phyloP scores from a whole-genome alignment of 1,140 invertebrate genomes.

The Magallana ariakensis region DNA sequence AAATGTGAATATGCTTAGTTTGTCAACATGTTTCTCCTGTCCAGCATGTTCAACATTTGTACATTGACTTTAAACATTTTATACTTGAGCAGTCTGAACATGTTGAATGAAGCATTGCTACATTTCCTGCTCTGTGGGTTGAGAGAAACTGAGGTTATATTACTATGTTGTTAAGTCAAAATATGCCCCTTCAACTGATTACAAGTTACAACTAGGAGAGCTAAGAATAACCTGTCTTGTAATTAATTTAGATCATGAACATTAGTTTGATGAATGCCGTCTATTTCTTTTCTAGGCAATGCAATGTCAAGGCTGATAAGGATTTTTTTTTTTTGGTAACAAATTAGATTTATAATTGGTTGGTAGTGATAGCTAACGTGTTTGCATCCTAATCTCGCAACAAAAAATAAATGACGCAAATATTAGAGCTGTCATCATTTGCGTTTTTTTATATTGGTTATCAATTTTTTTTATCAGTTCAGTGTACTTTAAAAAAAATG shows the following conservation, averaged over 20 bases:
- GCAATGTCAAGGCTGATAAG: neutral
- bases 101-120: conserved; percentile 6
- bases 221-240: neutral
- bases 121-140: neutral
- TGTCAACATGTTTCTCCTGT: too few species aligned
- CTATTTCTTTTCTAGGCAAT: neutral
- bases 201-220: neutral
- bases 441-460: neutral
- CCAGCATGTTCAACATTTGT: neutral
- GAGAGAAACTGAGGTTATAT: neutral
- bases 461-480: neutral
- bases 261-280: neutral
- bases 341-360: too few species aligned
- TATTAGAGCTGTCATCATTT: neutral
- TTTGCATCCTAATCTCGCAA: too few species aligned
- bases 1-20: too few species aligned
- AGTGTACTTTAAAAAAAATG: neutral
- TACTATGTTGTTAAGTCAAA: neutral
- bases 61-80: neutral
- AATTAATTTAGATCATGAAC: conserved; percentile 1
- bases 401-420: neutral
- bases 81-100: neutral
- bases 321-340: neutral
- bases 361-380: too few species aligned
- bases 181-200: neutral